Evolutionary conservation across 2,113 vertebrate species (phyloP), one percentile per base, ranked within the genome.

Genomic region (Elaphurus davidianus): DNA sequence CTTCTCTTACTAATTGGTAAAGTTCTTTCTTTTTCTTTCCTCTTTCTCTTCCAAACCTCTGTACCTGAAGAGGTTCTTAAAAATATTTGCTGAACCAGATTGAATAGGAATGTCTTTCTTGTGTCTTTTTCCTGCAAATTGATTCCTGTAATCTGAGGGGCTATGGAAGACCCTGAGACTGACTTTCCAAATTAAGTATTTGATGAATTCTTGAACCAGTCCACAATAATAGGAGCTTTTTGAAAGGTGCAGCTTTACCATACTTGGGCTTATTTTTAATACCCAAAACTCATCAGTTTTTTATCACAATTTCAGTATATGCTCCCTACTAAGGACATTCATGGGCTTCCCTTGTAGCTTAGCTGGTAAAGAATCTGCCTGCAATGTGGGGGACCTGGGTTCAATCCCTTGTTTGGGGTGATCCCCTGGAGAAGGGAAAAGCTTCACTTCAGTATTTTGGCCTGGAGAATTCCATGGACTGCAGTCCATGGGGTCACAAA

Each of bases 41-140:
- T 93, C 28, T 89, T 90, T 90, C 36, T 93, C 4, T 52, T 23
- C 27, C 12, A 90, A 76, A 50, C 16, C 11, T 4, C 13, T 21
- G 15, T 23, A 67, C 9, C 13, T 8, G 9, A 91, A 98, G n/a
- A 76, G 12, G 9, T 85, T 0, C 67, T 93, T 93, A 52, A 60
- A 95, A 57, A 67, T 88, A 87, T 78, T 87, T 81, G 27, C 15
- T 95, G 64, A 86, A 94, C 54, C 7, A 33, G 84, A 85, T 21
- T 21, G 14, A 33, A 40, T 30, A 62, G 30, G 36, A 71, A 7
- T 76, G 3, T 0, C 30, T 17, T 83, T 79, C 67, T 64, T 96
- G 30, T 12, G 47, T 54, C 19, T 76, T 95, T 81, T 90, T 27
- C 83, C 52, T 90, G 11, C n/a, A 55, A 23, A 13, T 62, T n/a